These are phyloP conservation scores for Euwallacea fornicatus DNA, from an alignment of 1,140 invertebrate species.

Conservation along the genomic window DNA sequence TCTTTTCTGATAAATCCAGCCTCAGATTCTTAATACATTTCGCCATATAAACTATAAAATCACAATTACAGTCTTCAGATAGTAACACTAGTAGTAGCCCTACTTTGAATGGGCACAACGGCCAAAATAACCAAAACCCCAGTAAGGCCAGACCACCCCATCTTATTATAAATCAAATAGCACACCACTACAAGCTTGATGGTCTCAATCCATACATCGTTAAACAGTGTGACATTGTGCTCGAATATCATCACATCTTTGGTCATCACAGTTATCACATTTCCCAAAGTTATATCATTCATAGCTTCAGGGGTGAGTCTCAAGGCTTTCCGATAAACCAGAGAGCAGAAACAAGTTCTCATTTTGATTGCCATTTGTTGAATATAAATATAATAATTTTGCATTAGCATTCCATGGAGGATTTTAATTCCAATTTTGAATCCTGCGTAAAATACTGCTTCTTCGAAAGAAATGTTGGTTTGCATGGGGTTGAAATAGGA, in stretches of 20 bases:
- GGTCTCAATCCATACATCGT: conserved; percentile 80
- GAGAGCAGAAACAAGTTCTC: conserved; percentile 72
- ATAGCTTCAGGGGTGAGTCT: conserved; percentile 70
- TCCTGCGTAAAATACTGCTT: conserved; percentile 38
- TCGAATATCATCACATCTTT: conserved; percentile 83
- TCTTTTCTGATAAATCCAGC: conserved; percentile 50
- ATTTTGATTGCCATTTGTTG: conserved; percentile 78
- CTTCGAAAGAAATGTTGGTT: conserved; percentile 38
- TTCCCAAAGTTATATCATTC: conserved; percentile 78
- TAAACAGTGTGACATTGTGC: conserved; percentile 65
- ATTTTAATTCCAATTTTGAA: conserved; percentile 37
- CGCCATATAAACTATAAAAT: conserved; percentile 30
- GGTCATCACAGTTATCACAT: conserved; percentile 83
- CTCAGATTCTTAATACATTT: conserved; percentile 34
- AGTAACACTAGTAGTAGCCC: conserved; percentile 24
- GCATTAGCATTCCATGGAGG: conserved; percentile 49
- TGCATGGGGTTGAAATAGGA: conserved; percentile 43
- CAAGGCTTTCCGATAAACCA: conserved; percentile 80
- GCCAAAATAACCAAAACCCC: conserved; percentile 76
- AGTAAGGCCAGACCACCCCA: conserved; percentile 72
- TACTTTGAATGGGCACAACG: conserved; percentile 82
- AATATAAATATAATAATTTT: conserved; percentile 75
- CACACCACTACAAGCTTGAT: conserved; percentile 73
- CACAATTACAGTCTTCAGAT: background rate
- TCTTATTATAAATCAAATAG: conserved; percentile 73